phyloP scores from a whole-genome alignment of 35 echinoderm and acorn worm genomes.

The Chiridota heheva region DNA sequence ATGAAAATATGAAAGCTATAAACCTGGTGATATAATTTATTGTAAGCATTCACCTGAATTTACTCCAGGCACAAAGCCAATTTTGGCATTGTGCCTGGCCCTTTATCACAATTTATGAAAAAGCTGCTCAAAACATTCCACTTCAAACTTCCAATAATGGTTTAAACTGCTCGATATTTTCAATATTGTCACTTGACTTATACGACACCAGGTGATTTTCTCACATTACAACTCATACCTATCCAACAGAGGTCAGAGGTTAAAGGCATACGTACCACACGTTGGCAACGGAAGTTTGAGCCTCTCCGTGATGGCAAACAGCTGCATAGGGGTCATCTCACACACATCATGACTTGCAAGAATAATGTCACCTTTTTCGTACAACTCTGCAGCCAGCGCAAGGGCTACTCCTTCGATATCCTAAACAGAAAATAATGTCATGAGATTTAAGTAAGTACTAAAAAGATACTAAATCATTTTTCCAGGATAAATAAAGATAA shows the following conservation, averaged over 20 bases:
- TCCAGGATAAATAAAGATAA: not conserved
- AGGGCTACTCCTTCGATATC: conserved; percentile 94
- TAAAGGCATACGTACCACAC: conserved; percentile 69
- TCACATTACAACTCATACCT: not conserved
- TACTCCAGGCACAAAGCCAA: not conserved
- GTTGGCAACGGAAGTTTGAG: conserved; percentile 91
- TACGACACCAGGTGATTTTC: not conserved
- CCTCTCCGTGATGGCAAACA: conserved; percentile 97
- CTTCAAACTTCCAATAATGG: no score
- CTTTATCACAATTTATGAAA: no score
- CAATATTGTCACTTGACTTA: not conserved
- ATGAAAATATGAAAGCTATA: conserved; percentile 1
- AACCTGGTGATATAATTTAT: not conserved
- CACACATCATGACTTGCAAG: conserved; percentile 81
- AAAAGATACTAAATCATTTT: not conserved
- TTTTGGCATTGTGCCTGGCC: no score
- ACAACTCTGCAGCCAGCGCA: conserved; percentile 88
- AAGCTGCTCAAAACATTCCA: no score
- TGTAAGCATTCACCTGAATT: not conserved
- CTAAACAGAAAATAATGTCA: conserved; percentile 29
- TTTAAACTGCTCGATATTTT: no score
- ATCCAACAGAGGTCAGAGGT: not conserved
- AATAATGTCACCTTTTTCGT: conserved; percentile 89
- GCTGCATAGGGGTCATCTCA: conserved; percentile 99
- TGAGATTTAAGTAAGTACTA: not conserved